Evolutionary conservation across 1,140 invertebrate genomes (phyloP).

Genomic region (Pseudachorutes palmiensis): DNA sequence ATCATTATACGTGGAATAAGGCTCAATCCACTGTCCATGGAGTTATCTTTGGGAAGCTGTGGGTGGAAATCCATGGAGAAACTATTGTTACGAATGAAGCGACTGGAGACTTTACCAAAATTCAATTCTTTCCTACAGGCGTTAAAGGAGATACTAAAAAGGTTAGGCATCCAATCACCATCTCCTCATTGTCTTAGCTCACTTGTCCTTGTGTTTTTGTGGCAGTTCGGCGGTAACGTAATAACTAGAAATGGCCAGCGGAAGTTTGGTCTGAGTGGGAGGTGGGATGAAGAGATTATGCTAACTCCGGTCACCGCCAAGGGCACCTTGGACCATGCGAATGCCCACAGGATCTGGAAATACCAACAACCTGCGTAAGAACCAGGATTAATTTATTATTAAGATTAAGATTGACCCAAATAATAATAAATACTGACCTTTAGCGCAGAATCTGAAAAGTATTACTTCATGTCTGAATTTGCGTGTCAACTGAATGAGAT

Average conservation of each 20-base stretch:
- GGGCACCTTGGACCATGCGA: no score
- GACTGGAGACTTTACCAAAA: conserved; percentile 20
- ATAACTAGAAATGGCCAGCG: conserved; percentile 48
- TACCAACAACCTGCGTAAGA: no score
- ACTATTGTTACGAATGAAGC: conserved; percentile 56
- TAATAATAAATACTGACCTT: no score
- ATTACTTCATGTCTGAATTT: conserved; percentile 55
- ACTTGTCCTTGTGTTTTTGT: no score
- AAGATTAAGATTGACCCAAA: no score
- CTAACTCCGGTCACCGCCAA: conserved; percentile 44
- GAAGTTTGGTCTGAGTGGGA: conserved; percentile 53
- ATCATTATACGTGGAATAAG: conserved; percentile 60
- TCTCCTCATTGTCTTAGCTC: no score
- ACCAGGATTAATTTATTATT: no score
- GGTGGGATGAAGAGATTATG: conserved; percentile 57
- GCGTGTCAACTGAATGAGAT: conserved; percentile 57
- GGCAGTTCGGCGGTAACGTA: conserved; percentile 54
- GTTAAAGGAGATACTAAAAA: no score
- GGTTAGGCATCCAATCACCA: no score
- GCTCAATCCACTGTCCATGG: conserved; percentile 59
- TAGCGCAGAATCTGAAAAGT: conserved; percentile 44
- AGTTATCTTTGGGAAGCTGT: conserved; percentile 58
- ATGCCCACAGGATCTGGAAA: no score
- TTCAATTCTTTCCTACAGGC: conserved; percentile 20
- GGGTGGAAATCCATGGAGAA: conserved; percentile 61